Evolutionary conservation across 2,113 vertebrate species (phyloP).

Genomic region (Macquaria australasica): DNA sequence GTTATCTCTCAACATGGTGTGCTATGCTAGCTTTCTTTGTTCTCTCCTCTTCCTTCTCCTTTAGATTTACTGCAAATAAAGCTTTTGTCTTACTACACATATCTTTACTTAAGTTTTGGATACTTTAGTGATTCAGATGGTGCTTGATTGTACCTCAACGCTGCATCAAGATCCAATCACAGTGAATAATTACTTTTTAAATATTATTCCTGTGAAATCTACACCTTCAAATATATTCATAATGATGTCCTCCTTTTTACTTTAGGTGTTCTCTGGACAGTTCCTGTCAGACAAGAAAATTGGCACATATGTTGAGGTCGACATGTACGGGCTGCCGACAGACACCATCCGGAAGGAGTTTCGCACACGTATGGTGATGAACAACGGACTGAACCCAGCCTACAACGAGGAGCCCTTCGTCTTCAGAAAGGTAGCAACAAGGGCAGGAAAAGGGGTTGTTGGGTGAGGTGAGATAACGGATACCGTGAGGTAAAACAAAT

Average conservation of each 20-base stretch:
- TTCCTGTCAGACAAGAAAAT: slow-evolving; percentile 99
- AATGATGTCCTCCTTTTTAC: neutral
- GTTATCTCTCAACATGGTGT: neutral
- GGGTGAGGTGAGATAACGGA: neutral
- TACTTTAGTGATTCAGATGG: neutral
- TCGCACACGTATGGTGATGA: slow-evolving; percentile 99
- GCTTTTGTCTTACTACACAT: neutral
- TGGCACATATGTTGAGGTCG: slow-evolving; percentile 97
- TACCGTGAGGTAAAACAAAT: slow-evolving; percentile 5
- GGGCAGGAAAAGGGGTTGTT: neutral
- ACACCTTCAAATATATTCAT: neutral
- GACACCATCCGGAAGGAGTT: slow-evolving; percentile 99
- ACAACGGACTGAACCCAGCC: slow-evolving; percentile 97
- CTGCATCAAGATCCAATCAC: neutral
- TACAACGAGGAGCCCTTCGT: slow-evolving; percentile 99
- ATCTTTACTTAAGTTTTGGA: neutral
- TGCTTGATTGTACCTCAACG: neutral
- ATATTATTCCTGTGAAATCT: slow-evolving; percentile 7
- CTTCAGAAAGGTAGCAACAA: slow-evolving; percentile 92
- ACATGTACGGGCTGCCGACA: slow-evolving; percentile 97
- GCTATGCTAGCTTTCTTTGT: neutral
- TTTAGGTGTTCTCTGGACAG: slow-evolving; percentile 97
- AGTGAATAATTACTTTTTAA: neutral
- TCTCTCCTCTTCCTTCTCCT: neutral
- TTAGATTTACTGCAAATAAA: neutral